phyloP scores from a whole-genome alignment of 2,113 vertebrate species.

The Panthera leo region DNA sequence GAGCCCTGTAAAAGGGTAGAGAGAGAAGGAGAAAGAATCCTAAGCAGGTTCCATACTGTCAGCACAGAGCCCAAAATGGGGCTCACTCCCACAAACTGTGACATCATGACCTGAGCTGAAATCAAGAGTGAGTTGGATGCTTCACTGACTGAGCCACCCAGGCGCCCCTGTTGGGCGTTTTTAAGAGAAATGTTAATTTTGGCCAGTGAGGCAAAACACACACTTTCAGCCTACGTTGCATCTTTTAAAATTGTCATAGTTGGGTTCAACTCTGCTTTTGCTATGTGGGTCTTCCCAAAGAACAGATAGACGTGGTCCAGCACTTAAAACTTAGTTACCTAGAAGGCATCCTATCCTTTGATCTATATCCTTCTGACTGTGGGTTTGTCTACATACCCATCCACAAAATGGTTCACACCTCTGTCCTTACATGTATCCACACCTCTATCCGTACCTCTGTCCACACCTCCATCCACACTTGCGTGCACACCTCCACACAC shows the following conservation, averaged over 20 bases:
- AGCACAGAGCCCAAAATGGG: too few relatives aligned
- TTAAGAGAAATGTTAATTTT: neutral
- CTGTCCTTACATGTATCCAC: rapidly evolving
- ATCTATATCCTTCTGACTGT: neutral
- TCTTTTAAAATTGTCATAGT: neutral
- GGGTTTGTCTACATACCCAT: neutral
- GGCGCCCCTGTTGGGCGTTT: neutral
- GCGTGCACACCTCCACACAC: neutral
- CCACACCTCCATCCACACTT: neutral
- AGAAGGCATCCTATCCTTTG: neutral
- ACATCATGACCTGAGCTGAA: too few relatives aligned
- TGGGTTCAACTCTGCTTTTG: neutral
- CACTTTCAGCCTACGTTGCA: neutral
- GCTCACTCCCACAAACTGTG: too few relatives aligned
- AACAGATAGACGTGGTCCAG: neutral
- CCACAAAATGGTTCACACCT: rapidly evolving
- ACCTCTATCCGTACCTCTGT: neutral
- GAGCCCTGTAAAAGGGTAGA: too few relatives aligned
- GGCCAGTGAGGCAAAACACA: neutral
- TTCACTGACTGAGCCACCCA: too few relatives aligned
- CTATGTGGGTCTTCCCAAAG: neutral
- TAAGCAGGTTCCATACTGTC: too few relatives aligned
- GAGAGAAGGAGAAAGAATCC: too few relatives aligned
- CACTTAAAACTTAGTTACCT: neutral
- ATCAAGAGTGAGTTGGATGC: too few relatives aligned